These are phyloP conservation scores for Mythimna impura DNA, from an alignment of 2,888 invertebrate genomes.

Conservation along the genomic window DNA sequence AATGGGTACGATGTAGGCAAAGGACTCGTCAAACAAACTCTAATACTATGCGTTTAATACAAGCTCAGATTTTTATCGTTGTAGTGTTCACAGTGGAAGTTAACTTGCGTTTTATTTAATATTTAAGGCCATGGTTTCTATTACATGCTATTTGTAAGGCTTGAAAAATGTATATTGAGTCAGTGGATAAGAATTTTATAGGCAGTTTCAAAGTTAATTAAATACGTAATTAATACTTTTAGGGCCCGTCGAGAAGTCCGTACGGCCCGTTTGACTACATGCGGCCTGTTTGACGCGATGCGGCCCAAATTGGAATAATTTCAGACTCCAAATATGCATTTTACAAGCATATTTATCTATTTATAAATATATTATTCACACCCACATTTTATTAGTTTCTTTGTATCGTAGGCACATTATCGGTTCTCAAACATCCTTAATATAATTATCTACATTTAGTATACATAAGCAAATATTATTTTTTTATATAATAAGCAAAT, in stretches of 20 bases:
- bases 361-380: slow-evolving; percentile 57
- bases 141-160: slow-evolving; percentile 41
- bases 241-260: background rate
- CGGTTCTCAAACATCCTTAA: slow-evolving; percentile 60
- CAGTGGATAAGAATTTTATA: background rate
- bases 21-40: slow-evolving; percentile 30
- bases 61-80: slow-evolving; percentile 56
- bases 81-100: slow-evolving; percentile 40
- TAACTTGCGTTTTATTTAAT: slow-evolving; percentile 32
- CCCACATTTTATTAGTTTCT: slow-evolving; percentile 54
- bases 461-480: slow-evolving; percentile 45
- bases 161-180: slow-evolving; percentile 37
- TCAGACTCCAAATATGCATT: slow-evolving; percentile 33
- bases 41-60: slow-evolving; percentile 42
- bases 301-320: background rate
- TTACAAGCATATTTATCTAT: slow-evolving; percentile 48
- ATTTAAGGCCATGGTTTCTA: slow-evolving; percentile 52
- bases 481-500: slow-evolving; percentile 54
- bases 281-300: slow-evolving; percentile 1
- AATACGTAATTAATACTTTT: slow-evolving; percentile 22
- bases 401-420: slow-evolving; percentile 65
- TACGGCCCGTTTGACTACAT: slow-evolving; percentile 1
- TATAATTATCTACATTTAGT: slow-evolving; percentile 53
- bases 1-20: background rate
- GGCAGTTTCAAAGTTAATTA: slow-evolving; percentile 28